These are phyloP conservation scores for Lithobates pipiens DNA, from an alignment of 2,797 vertebrate species.

Conservation along the genomic window DNA sequence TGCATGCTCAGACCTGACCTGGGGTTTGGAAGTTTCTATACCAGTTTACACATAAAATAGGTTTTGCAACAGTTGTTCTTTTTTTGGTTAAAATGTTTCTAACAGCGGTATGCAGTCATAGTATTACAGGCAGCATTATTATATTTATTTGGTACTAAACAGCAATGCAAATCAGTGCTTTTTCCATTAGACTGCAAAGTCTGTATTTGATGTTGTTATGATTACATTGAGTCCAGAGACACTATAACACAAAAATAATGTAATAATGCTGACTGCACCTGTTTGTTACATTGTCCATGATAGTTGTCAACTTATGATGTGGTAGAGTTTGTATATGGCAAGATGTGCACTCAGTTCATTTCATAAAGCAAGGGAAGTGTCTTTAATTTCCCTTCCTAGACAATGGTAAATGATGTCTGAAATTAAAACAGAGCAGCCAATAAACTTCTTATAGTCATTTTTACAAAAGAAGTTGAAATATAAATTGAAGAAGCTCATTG, in stretches of 20 bases:
- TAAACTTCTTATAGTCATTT: background rate
- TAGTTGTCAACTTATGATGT: background rate
- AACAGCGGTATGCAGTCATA: background rate
- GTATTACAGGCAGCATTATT: background rate
- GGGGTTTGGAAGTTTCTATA: constrained; percentile 2
- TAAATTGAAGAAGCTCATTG: background rate
- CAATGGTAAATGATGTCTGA: background rate
- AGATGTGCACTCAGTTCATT: background rate
- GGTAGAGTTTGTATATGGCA: background rate
- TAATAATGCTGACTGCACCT: constrained; percentile 3
- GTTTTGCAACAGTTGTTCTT: background rate
- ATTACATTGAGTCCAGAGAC: background rate
- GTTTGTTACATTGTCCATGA: background rate
- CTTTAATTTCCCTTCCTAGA: background rate
- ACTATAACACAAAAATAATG: background rate
- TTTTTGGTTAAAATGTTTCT: background rate
- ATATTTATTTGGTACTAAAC: background rate
- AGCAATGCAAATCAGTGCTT: background rate
- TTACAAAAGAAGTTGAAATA: background rate
- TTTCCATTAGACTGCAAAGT: background rate
- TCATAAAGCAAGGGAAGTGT: background rate
- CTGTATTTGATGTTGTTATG: background rate
- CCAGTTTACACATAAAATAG: constrained; percentile 7
- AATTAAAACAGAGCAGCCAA: background rate
- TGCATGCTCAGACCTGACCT: constrained; percentile 46